Base-by-base conservation (phyloP, 2,797 vertebrate species). In the Myotis vivesi region DNA sequence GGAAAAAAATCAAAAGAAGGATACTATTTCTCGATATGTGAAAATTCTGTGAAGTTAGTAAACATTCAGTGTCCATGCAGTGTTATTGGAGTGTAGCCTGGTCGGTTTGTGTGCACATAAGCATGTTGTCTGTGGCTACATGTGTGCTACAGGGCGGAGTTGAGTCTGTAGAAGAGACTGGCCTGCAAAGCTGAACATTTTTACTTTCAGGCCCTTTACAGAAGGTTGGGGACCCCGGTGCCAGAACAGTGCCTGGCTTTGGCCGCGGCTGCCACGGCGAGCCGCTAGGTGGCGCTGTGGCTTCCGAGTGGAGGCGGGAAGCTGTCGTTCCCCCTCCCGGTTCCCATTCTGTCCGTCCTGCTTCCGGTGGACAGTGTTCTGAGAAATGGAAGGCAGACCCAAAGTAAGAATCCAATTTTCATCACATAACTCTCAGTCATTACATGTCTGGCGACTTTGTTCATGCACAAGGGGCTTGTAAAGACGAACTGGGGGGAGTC, bases 281-380 rank as follows among this genome's bases (percentile, higher is more conserved):
- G 49, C 82, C 97, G 90, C 82, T 72, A 95, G 97, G 81, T 88
- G 96, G 96, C 95, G 82, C 76, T 51, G 80, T 85, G 92, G 84
- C 62, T n/a, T 46, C 46, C 84, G 0, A 46, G 59, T 19, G 8
- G 38, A 55, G 30, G n/a, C 8, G n/a, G n/a, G 38, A 41, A 71
- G 33, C 2, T 4, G 12, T 17, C 13, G 5, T 12, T 25, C 17
- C 6, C 5, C 3, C 11, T 41, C 69, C 49, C 2, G 16, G 66
- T 51, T 8, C 28, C n/a, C 25, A n/a, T 72, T 38, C 33, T 0
- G 17, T 68, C 33, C 46, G 49, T 68, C 25, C 17, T 10, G 38
- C 75, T 57, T 4, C 20, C 0, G 2, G 51, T 30, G 53, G 28
- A 53, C 75, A 19, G 77, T 5, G 33, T 36, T 92, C 69, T 55